These are phyloP conservation scores for Macrotis lagotis DNA, from an alignment of 2,113 vertebrate species.

Conservation along the genomic window DNA sequence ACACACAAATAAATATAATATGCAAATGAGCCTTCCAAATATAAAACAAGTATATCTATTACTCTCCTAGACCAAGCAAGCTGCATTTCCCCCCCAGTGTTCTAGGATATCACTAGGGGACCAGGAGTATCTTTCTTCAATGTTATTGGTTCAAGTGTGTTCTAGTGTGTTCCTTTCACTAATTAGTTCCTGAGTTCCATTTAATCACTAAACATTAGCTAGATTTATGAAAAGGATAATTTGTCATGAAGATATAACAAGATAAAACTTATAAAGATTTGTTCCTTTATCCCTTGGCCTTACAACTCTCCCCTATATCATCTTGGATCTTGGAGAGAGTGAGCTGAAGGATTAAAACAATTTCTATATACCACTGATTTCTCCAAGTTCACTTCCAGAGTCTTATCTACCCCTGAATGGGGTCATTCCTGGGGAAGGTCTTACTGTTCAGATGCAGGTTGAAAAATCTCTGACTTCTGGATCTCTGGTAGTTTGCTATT, in stretches of 20 bases:
- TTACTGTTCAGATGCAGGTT: neutral
- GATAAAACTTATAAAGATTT: neutral
- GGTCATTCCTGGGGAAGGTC: neutral
- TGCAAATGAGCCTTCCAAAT: neutral
- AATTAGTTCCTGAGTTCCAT: neutral
- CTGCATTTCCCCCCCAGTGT: neutral
- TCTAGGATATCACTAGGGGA: neutral
- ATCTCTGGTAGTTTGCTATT: neutral
- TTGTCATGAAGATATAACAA: neutral
- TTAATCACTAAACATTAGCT: neutral
- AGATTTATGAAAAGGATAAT: neutral
- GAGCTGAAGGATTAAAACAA: neutral
- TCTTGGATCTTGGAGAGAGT: neutral
- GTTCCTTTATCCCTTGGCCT: too few species aligned
- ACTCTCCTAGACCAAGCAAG: neutral
- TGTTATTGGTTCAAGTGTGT: neutral
- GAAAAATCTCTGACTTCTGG: neutral
- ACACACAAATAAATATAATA: neutral
- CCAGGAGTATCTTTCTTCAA: neutral
- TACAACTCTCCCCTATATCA: neutral
- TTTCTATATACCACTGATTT: neutral
- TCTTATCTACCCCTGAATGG: neutral
- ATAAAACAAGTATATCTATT: neutral
- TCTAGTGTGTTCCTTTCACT: neutral
- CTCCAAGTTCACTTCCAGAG: neutral